phyloP scores from a whole-genome alignment of 2,888 invertebrate genomes.

The Pycnomerus fuliginosus region DNA sequence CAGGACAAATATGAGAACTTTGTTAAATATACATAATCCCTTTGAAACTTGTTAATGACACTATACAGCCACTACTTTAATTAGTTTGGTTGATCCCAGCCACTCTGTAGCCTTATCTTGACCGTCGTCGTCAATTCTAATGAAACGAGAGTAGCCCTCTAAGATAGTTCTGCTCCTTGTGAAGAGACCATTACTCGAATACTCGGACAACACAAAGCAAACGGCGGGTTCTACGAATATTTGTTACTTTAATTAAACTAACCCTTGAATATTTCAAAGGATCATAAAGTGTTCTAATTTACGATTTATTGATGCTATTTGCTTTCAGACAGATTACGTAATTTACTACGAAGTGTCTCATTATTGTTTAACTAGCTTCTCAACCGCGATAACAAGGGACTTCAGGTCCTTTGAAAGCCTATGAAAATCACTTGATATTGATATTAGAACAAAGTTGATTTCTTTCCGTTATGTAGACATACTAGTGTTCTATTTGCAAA shows the following conservation, averaged over 20 bases:
- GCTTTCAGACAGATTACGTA: not conserved
- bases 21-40: constrained; percentile 29
- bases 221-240: not conserved
- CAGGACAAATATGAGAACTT: constrained; percentile 23
- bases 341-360: not conserved
- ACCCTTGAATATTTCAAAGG: constrained; percentile 1
- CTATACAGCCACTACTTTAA: constrained; percentile 27
- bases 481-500: too few species aligned
- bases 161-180: too few species aligned
- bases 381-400: too few species aligned
- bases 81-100: constrained; percentile 20
- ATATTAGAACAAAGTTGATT: too few species aligned
- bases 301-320: constrained; percentile 2
- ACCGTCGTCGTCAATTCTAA: constrained; percentile 23
- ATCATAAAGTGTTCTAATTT: not conserved
- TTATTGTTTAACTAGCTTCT: not conserved
- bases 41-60: constrained; percentile 30
- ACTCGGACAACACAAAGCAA: too few species aligned
- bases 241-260: constrained; percentile 4
- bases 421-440: too few species aligned
- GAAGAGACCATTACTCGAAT: too few species aligned
- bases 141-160: constrained; percentile 19
- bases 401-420: too few species aligned
- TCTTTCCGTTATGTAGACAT: too few species aligned
- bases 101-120: constrained; percentile 13